Evolutionary conservation across 2,797 vertebrate genomes (phyloP).

Genomic region (Luscinia luscinia): DNA sequence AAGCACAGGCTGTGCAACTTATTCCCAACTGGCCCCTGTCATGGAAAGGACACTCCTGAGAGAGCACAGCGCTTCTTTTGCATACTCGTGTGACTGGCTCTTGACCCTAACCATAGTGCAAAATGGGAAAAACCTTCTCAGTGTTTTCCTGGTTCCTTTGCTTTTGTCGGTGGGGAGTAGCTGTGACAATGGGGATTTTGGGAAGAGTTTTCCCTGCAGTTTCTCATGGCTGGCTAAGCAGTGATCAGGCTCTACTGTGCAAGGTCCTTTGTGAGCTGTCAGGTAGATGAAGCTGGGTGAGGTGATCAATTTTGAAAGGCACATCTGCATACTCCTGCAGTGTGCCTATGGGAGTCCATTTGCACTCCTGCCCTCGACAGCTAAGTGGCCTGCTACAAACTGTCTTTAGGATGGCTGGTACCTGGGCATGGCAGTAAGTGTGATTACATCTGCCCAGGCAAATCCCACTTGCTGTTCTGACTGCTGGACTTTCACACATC

Average conservation of each 20-base stretch:
- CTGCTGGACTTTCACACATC: not conserved
- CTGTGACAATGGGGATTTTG: rapidly evolving
- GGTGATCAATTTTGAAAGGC: not conserved
- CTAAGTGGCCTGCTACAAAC: not conserved
- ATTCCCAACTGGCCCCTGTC: not conserved
- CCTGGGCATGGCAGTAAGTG: not conserved
- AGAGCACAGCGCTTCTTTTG: not conserved
- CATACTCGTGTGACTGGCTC: rapidly evolving
- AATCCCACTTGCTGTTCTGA: not conserved
- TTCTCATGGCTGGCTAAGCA: not conserved
- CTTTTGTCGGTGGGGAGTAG: not conserved
- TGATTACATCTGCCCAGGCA: not conserved
- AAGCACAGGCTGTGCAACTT: not conserved
- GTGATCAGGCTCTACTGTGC: not conserved
- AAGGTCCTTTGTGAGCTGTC: not conserved
- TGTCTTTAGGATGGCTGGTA: not conserved
- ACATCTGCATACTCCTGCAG: not conserved
- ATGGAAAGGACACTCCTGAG: not conserved
- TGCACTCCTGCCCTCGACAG: not conserved
- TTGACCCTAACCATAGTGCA: not conserved
- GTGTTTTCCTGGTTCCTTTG: not conserved
- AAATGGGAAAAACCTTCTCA: not conserved
- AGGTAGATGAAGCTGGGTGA: not conserved
- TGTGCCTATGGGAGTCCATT: rapidly evolving
- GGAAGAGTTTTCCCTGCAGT: not conserved